Evolutionary conservation across 2,113 vertebrate species (phyloP).

Genomic region (Mirza zaza): DNA sequence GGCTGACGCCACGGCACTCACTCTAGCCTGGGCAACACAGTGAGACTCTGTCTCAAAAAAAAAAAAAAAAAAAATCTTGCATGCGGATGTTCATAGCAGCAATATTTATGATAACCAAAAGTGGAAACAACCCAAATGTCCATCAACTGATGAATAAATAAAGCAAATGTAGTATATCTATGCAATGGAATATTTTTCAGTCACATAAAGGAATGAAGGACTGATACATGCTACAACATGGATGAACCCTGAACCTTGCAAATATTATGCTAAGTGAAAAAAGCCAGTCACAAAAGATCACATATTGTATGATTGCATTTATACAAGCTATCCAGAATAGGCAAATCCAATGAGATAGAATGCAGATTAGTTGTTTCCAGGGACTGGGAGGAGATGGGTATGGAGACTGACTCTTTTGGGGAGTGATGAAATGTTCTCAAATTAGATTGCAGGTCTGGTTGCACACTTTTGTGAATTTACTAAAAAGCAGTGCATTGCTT

Average conservation of each 20-base stretch:
- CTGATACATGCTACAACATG: neutral
- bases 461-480: neutral
- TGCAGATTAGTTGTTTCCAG: neutral
- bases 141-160: neutral
- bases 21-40: too few relatives aligned
- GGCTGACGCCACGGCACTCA: too few relatives aligned
- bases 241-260: neutral
- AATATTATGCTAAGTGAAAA: neutral
- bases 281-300: neutral
- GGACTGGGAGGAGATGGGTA: neutral
- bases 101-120: neutral
- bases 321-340: neutral
- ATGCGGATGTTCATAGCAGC: neutral
- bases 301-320: neutral
- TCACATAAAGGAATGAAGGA: neutral
- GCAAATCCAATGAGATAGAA: neutral
- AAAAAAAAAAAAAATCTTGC: constrained; percentile 12
- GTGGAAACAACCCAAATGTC: neutral
- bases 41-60: too few relatives aligned
- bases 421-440: neutral
- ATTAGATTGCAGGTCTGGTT: neutral
- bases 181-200: neutral
- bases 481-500: neutral
- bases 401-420: neutral
- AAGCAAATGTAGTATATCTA: neutral